A percentile compares a stretch with the other conserved stretches of the same genome.
Evolutionary conservation across 1,140 invertebrate genomes (phyloP).

Genomic region (Caenorhabditis remanei): DNA sequence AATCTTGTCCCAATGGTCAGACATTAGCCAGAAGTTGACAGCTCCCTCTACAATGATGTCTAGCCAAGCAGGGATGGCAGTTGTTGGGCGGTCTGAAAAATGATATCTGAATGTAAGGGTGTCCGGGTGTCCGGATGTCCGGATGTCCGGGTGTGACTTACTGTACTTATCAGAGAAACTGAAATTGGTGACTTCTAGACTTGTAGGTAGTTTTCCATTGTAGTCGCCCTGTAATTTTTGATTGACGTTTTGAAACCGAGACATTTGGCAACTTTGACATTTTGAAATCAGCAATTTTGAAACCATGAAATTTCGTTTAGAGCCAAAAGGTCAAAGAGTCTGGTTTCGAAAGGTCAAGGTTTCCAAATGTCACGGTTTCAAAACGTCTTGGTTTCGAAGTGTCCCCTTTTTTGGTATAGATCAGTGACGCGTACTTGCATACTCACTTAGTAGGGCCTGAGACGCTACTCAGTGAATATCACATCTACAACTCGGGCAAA

Average conservation of each 20-base stretch:
- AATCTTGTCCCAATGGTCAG: slow-evolving; percentile 31
- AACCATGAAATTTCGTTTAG: too few species aligned
- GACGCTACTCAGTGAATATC: background rate
- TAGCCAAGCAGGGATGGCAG: background rate
- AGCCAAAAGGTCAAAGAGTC: too few species aligned
- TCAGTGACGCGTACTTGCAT: too few species aligned
- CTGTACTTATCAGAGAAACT: slow-evolving; percentile 32
- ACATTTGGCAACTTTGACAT: too few species aligned
- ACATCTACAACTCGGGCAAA: background rate
- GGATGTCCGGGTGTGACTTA: background rate
- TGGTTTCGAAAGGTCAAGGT: too few species aligned
- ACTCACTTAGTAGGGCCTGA: too few species aligned
- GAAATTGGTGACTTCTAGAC: background rate
- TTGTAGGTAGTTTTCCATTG: background rate
- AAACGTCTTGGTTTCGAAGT: too few species aligned
- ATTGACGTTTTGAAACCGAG: too few species aligned
- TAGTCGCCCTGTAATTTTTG: slow-evolving; percentile 14
- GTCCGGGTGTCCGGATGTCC: background rate
- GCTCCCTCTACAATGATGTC: background rate
- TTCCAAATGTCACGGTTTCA: too few species aligned
- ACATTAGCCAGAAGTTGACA: slow-evolving; percentile 3
- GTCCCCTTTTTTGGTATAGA: too few species aligned
- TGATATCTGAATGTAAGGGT: background rate
- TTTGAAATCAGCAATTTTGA: too few species aligned
- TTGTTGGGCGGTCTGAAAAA: background rate